These are phyloP conservation scores for Blastobasis adustella DNA, from an alignment of 2,888 invertebrate species.

Conservation along the genomic window DNA sequence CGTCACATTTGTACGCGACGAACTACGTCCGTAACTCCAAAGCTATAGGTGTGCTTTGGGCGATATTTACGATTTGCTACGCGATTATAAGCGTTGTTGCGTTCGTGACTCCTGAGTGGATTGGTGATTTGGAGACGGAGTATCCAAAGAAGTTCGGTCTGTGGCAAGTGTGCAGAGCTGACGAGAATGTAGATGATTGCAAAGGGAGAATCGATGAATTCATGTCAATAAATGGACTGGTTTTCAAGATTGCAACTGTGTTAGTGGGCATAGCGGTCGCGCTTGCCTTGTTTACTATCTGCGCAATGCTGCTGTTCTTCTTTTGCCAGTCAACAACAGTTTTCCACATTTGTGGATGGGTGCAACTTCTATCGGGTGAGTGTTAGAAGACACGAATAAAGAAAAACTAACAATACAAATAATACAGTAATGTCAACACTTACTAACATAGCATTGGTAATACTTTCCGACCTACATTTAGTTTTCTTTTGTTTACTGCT, in stretches of 20 bases:
- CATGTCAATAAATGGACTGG: conserved; percentile 84
- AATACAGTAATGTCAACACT: not conserved
- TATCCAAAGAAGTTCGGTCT: conserved; percentile 94
- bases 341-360: conserved; percentile 94
- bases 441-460: not conserved
- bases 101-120: conserved; percentile 96
- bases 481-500: not conserved
- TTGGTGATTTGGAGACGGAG: conserved; percentile 88
- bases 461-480: not conserved
- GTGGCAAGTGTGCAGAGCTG: conserved; percentile 90
- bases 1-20: conserved; percentile 91
- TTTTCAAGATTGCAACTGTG: conserved; percentile 91
- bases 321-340: conserved; percentile 94
- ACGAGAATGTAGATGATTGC: conserved; percentile 87
- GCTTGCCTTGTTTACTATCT: conserved; percentile 89
- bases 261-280: conserved; percentile 91
- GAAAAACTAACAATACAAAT: conserved; percentile 3
- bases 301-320: conserved; percentile 92
- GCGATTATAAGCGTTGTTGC: conserved; percentile 96
- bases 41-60: conserved; percentile 98
- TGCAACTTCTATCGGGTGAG: conserved; percentile 96
- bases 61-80: conserved; percentile 97
- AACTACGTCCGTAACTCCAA: conserved; percentile 94
- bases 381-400: conserved; percentile 14
- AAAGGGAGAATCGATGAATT: conserved; percentile 89